Conservation (phyloP, 2,888 invertebrate species). For the Macropis europaea region DNA sequence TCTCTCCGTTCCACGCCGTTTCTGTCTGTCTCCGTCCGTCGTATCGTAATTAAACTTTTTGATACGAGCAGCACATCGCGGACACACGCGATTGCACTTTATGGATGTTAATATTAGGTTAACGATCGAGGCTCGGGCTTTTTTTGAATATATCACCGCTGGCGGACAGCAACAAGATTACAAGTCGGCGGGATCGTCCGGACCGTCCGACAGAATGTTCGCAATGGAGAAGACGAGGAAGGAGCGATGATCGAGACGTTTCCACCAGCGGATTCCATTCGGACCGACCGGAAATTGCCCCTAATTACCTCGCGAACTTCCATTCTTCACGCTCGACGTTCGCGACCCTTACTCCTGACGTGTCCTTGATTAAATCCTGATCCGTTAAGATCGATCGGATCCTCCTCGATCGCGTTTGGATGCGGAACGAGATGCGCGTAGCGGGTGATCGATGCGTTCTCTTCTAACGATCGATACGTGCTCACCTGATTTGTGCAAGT, state of each 20-base stretch:
- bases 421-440: not conserved
- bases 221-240: conserved; percentile 1
- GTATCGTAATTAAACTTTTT: conserved; percentile 36
- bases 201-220: not conserved
- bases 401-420: conserved; percentile 16
- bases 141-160: conserved; percentile 13
- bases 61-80: conserved; percentile 6
- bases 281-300: conserved; percentile 47
- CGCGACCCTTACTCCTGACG: not conserved
- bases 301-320: conserved; percentile 47
- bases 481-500: too few species aligned
- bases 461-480: too few species aligned
- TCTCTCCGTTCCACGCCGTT: too few species aligned
- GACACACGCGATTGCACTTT: conserved; percentile 19
- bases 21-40: too few species aligned
- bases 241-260: conserved; percentile 15
- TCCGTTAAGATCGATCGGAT: conserved; percentile 20
- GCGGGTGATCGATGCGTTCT: too few species aligned
- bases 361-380: conserved; percentile 37
- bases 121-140: conserved; percentile 17
- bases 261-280: conserved; percentile 30
- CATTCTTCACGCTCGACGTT: conserved; percentile 39
- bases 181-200: not conserved
- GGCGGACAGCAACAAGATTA: conserved; percentile 15
- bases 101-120: conserved; percentile 39